Evolutionary conservation across 1,140 invertebrate species (phyloP), one percentile per base, ranked within the genome.

Genomic region (Armadillidium nasatum): DNA sequence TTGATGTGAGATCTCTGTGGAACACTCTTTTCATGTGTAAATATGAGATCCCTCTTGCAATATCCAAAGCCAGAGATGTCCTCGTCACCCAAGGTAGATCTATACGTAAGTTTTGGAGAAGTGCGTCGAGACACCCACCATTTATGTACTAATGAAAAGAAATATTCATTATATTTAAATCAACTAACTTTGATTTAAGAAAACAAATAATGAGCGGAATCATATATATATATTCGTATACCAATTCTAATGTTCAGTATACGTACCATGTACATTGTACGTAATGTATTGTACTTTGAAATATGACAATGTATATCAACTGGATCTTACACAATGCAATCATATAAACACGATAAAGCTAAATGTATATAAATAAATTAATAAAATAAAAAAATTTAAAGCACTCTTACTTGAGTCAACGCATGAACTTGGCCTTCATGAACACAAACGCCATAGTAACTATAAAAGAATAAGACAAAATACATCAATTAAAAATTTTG

Each of bases 391-490:
- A 23, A 54, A 76, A 74, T 60, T 68, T 66, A 69, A 15, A 54
- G 23, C 11, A 73, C 71, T 79, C 84, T 86, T 84, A 89, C 89
- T 86, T 97, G 94, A 76, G 94, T 97, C 67, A 97, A 87, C 19
- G 95, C 94, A 86, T 97, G 95, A 70, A 97, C 88, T 83, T 96
- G 94, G 67, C 94, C 95, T 86, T 96, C 94, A 85, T 97, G 94
- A 33, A 97, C 95, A 86, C 95, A 97, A n/a, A 95, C 95, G 69
- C 95, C 95, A 90, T 94, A 93, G 85, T 96, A 96, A 84, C 93
- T 95, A 87, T 0, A 89, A 88, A 23, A 80, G 80, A 83, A 79
- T 82, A 81, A 79, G 76, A 73, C 78, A 82, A 76, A 43, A n/a
- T 44, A 79, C 33, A 7, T 60, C 15, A 19, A 76, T 33, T 43